A percentile compares a stretch with the other conserved stretches of the same genome.
These are phyloP conservation scores for Drosophila parvula DNA, from an alignment of 1,140 invertebrate species.

Conservation along the genomic window DNA sequence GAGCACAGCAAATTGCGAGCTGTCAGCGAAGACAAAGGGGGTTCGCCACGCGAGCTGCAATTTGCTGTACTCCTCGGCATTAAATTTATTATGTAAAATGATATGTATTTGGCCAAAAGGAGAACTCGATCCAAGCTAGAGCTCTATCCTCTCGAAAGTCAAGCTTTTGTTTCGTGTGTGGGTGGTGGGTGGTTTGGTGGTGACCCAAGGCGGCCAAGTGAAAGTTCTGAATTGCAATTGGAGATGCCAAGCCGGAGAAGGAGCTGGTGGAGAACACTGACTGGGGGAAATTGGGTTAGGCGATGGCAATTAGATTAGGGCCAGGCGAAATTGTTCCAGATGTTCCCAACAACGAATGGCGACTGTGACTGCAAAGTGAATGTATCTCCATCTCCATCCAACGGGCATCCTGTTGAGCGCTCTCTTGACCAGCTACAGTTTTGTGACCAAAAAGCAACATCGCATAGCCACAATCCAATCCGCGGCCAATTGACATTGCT, in stretches of 20 bases:
- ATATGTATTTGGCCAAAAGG: conserved; percentile 45
- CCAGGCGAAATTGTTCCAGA: conserved; percentile 29
- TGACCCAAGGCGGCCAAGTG: conserved; percentile 40
- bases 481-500: conserved; percentile 43
- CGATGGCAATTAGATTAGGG: conserved; percentile 56
- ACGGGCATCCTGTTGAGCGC: conserved; percentile 32
- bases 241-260: conserved; percentile 6
- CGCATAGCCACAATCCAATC: conserved; percentile 32
- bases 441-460: conserved; percentile 55
- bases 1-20: conserved; percentile 22
- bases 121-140: conserved; percentile 5
- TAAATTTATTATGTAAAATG: conserved; percentile 52
- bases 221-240: conserved; percentile 44
- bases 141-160: conserved; percentile 36
- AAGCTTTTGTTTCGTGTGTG: conserved; percentile 20
- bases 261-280: not conserved
- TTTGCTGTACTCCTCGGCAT: conserved; percentile 18
- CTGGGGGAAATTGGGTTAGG: conserved; percentile 39
- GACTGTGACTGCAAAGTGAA: conserved; percentile 40
- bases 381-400: conserved; percentile 33
- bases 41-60: conserved; percentile 23
- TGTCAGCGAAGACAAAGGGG: conserved; percentile 39
- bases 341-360: conserved; percentile 10
- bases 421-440: conserved; percentile 30
- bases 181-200: not conserved